These are phyloP conservation scores for Metallyticus violacea DNA, from an alignment of 2,888 invertebrate genomes.

Conservation along the genomic window DNA sequence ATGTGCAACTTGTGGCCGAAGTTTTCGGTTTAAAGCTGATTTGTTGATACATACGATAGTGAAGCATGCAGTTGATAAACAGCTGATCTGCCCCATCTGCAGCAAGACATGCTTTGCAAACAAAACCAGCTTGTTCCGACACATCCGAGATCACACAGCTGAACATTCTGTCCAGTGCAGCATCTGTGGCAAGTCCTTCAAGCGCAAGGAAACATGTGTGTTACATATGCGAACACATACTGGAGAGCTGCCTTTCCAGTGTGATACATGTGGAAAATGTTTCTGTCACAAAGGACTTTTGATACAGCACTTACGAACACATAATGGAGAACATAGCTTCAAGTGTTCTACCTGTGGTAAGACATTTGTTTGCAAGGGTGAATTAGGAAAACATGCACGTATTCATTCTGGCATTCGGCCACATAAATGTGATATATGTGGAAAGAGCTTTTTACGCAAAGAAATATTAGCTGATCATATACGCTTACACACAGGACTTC, in stretches of 20 bases:
- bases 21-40: neutral
- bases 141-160: neutral
- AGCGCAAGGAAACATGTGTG: neutral
- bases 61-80: neutral
- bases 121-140: slow-evolving; percentile 41
- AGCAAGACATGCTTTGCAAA: neutral
- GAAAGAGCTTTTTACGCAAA: neutral
- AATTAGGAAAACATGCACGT: neutral
- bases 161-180: neutral
- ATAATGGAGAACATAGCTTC: neutral
- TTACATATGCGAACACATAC: neutral
- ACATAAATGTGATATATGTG: neutral
- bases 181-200: neutral
- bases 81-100: neutral
- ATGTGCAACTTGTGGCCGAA: neutral
- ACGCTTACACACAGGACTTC: neutral
- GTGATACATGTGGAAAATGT: neutral
- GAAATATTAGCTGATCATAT: neutral
- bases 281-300: neutral
- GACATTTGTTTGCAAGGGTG: neutral
- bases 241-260: neutral
- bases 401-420: neutral
- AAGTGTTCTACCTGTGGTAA: neutral
- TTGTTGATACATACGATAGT: neutral
- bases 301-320: neutral